These are phyloP conservation scores for Sprattus sprattus DNA, from an alignment of 2,113 vertebrate species.

Conservation along the genomic window DNA sequence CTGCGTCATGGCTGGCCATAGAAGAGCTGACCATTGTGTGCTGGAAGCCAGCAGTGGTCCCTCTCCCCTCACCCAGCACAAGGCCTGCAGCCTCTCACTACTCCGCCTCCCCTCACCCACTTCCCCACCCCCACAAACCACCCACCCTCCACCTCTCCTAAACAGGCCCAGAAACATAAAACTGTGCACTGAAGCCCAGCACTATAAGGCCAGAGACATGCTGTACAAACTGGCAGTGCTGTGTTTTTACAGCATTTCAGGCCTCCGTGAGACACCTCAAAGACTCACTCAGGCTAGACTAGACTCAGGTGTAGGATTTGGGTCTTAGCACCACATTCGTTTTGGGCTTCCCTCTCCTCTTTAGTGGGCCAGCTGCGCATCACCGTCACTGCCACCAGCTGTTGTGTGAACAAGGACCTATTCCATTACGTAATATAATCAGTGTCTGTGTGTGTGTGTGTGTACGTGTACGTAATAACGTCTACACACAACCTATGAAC, in stretches of 20 bases:
- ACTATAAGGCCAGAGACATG: neutral
- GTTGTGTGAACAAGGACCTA: neutral
- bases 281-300: neutral
- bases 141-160: neutral
- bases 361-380: neutral
- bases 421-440: neutral
- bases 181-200: neutral
- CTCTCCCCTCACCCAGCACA: neutral
- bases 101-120: neutral
- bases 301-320: neutral
- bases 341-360: too few species aligned
- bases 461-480: neutral
- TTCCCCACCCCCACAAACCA: neutral
- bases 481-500: neutral
- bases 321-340: neutral
- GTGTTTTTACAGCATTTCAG: neutral
- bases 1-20: neutral
- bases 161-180: conserved; percentile 6
- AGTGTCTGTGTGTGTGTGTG: neutral
- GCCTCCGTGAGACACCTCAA: neutral
- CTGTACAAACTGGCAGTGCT: neutral
- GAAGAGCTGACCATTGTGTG: neutral
- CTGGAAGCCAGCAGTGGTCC: conserved; percentile 10
- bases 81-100: neutral
- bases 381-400: neutral